Evolutionary conservation across 2,888 invertebrate genomes (phyloP), one percentile per base, ranked within the genome.

Genomic region (Parasteatoda lunata): DNA sequence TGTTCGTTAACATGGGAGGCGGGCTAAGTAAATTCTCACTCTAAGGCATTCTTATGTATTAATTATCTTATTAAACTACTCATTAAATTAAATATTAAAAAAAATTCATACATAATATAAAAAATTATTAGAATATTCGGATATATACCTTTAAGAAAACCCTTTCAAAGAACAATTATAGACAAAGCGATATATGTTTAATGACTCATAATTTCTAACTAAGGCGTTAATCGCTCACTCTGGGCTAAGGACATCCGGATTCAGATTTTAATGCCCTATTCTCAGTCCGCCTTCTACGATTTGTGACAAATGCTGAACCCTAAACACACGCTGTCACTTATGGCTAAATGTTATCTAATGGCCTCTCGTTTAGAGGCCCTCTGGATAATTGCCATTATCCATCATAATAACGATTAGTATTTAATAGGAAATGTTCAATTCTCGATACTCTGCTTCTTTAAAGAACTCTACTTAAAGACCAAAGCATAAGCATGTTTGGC

Each of bases 351-450:
- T 77, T 84, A 84, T 77, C 83, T 77, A 84, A 84, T 84, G 72
- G 83, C 71, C 64, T 51, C 83, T 84, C 83, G 77, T 84, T 84
- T 77, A 65, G 77, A 77, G 70, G 77, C 83, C 77, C 71, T 84
- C 66, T 59, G 66, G 77, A 77, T 84, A 84, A 84, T 84, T 71
- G 83, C 83, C 54, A 54, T 51, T 77, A 84, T 84, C 83, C 77
- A 77, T 84, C 83, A 84, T 77, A 84, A 72, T 84, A 84, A 84
- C 71, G 83, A 84, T 84, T 77, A 84, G 71, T 77, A 77, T 73
- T 84, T 84, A 84, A 84, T 84, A 84, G 77, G 70, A 72, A 84
- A 77, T 73, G 77, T 77, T 83, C 83, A 83, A 77, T 83, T 68
- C 83, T 77, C 65, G 65, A 84, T 77, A 75, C 73, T 65, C 47